Evolutionary conservation across 2,888 invertebrate species (phyloP), one percentile per base, ranked within the genome.

Genomic region (Chloroclystis v-ata): DNA sequence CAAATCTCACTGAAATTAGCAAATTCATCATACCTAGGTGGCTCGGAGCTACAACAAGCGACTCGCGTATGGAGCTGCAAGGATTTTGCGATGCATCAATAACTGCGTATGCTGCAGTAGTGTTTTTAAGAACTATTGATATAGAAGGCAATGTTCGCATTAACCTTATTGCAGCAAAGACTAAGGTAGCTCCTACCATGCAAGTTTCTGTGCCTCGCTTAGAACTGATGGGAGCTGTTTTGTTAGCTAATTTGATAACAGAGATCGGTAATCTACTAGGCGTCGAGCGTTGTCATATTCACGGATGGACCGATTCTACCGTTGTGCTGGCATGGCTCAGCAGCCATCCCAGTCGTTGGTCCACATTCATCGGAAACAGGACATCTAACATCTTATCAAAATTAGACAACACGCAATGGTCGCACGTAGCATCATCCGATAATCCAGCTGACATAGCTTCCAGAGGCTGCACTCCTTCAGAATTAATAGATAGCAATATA

Each of bases 111-210:
- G 30, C 30, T 30, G 32, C 32, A 4, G 39, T 28, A 16, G 39
- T 39, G 8, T 39, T 28, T 28, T 1, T 41, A 6, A n/a, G 40
- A 7, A 12, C 4, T 24, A 9, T 41, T 5, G 30, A 41, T 32
- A 24, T 11, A n/a, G n/a, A n/a, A n/a, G n/a, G n/a, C n/a, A n/a
- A n/a, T n/a, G n/a, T n/a, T n/a, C n/a, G n/a, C n/a, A n/a, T n/a
- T n/a, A n/a, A n/a, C n/a, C n/a, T n/a, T n/a, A n/a, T n/a, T n/a
- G n/a, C n/a, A n/a, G n/a, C 43, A 3, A 49, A 53, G 20, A 51
- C 52, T 1, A 52, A 47, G 29, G 56, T 53, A 4, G 53, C 56
- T 0, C 56, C 52, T 5, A 28, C 47, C 2, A 56, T 42, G 14
- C 49, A 49, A 10, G n/a, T n/a, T n/a, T n/a, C n/a, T n/a, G n/a